phyloP scores from a whole-genome alignment of 2,113 vertebrate species.

The Rhodinocichla rosea region DNA sequence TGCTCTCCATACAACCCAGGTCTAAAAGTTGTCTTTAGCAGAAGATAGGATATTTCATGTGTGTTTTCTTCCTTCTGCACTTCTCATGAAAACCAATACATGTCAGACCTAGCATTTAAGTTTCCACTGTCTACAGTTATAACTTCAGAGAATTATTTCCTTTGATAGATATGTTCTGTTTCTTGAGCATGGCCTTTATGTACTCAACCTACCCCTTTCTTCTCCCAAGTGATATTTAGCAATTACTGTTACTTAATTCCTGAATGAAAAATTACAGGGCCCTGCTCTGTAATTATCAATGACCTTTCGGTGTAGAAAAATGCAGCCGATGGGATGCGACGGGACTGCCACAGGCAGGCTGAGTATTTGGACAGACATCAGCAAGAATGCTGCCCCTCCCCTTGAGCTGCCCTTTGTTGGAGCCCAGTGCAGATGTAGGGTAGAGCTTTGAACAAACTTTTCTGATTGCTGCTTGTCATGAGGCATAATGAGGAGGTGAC shows the following conservation, averaged over 20 bases:
- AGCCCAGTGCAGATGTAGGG: not conserved
- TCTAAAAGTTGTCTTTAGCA: not conserved
- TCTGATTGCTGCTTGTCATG: not conserved
- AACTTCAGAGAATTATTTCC: not conserved
- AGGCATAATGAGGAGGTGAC: not conserved
- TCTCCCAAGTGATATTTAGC: not conserved
- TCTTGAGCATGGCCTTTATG: not conserved
- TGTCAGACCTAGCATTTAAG: not conserved
- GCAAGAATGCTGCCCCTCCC: not conserved
- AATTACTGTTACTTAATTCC: conserved; percentile 42
- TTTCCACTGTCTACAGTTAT: not conserved
- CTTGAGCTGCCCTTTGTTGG: not conserved
- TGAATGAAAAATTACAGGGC: conserved; percentile 29
- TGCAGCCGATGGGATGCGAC: not conserved
- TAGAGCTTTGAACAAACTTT: not conserved
- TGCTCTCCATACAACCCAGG: not conserved
- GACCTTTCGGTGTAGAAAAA: conserved; percentile 45
- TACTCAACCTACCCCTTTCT: not conserved
- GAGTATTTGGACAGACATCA: not conserved
- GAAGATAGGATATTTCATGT: not conserved
- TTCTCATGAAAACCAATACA: not conserved
- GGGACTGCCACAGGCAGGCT: not conserved
- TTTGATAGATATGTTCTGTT: not conserved
- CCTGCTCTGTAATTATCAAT: conserved; percentile 34
- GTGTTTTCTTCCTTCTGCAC: not conserved